phyloP scores from a whole-genome alignment of 2,797 vertebrate genomes.

The Enteromius unitaeniatus region DNA sequence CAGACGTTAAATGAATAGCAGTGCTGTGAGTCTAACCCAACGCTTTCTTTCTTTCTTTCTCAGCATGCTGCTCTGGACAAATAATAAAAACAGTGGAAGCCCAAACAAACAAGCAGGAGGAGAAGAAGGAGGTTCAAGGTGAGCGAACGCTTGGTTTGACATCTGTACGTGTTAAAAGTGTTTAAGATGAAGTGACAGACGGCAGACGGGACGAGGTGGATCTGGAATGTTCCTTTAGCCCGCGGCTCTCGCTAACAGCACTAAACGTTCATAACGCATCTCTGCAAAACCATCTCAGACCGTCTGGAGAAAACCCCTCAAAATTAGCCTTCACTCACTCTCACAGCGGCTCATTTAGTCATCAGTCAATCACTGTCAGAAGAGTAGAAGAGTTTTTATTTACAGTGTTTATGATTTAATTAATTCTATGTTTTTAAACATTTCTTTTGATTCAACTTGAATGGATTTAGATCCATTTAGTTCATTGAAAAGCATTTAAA shows the following conservation, averaged over 20 bases:
- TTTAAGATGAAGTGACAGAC: not conserved
- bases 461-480: not conserved
- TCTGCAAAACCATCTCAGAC: not conserved
- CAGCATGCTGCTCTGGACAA: conserved; percentile 93
- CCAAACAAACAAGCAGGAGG: conserved; percentile 88
- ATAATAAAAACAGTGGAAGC: conserved; percentile 90
- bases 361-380: not conserved
- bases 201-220: not conserved
- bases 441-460: not conserved
- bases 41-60: conserved; percentile 18
- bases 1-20: conserved; percentile 40
- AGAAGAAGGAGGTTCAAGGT: conserved; percentile 95
- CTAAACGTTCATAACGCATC: not conserved
- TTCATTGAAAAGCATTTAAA: not conserved
- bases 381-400: not conserved
- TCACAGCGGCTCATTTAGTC: not conserved
- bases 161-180: not conserved
- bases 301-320: not conserved
- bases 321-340: not conserved
- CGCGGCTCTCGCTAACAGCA: not conserved
- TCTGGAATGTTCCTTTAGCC: conserved; percentile 1
- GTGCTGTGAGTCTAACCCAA: conserved; percentile 28
- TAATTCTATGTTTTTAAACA: not conserved
- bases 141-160: conserved; percentile 49
- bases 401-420: not conserved